Percentiles rank a stretch among this genome's conserved stretches.
These are phyloP conservation scores for Xerus inauris DNA, from an alignment of 2,113 vertebrate genomes.

Conservation along the genomic window DNA sequence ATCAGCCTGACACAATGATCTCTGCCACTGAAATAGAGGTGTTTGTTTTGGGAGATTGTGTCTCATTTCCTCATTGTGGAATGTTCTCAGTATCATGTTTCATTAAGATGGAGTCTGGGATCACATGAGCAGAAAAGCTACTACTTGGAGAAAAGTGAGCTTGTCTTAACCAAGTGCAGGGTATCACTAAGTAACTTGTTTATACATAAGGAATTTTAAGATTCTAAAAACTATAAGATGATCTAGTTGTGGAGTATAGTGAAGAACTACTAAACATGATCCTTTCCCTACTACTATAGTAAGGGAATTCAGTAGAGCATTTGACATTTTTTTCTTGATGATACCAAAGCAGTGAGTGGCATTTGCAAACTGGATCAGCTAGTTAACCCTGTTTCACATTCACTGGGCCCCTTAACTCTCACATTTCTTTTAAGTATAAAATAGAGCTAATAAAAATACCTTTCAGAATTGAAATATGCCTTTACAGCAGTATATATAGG, in stretches of 20 bases:
- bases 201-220: not conserved
- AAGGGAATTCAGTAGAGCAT: not conserved
- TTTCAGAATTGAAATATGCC: not conserved
- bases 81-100: not conserved
- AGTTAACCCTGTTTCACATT: not conserved
- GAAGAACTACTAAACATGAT: not conserved
- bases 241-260: not conserved
- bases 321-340: not conserved
- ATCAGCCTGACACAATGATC: not conserved
- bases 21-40: not conserved
- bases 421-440: not conserved
- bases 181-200: not conserved
- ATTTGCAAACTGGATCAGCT: not conserved
- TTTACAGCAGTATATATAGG: not conserved
- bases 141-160: not conserved
- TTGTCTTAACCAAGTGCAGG: not conserved
- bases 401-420: not conserved
- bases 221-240: not conserved
- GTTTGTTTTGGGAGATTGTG: not conserved
- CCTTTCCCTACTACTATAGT: not conserved
- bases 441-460: not conserved
- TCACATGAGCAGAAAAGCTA: not conserved
- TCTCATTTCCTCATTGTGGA: slow-evolving; percentile 6
- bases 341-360: not conserved
- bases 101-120: not conserved